A percentile compares a stretch with the other conserved stretches of the same genome.
Evolutionary conservation across 2,797 vertebrate genomes (phyloP).

Genomic region (Salarias fasciatus): DNA sequence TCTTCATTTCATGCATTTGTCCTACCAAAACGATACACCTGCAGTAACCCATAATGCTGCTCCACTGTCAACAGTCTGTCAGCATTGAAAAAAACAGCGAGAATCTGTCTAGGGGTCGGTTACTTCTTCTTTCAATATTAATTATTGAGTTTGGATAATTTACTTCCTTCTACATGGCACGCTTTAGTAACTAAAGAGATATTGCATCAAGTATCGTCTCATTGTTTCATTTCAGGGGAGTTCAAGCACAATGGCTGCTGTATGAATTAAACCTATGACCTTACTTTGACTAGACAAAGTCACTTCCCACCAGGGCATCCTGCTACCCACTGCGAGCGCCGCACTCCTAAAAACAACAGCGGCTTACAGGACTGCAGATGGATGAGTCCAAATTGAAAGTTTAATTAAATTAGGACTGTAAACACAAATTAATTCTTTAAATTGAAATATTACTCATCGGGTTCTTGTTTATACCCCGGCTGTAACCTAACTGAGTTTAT

Average conservation of each 20-base stretch:
- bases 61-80: not conserved
- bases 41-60: not conserved
- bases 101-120: too few species aligned
- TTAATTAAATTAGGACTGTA: conserved; percentile 33
- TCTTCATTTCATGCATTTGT: not conserved
- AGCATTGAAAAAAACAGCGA: too few species aligned
- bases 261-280: conserved; percentile 69
- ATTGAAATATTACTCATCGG: conserved; percentile 41
- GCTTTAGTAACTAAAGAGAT: conserved; percentile 24
- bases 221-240: conserved; percentile 64
- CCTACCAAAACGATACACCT: not conserved
- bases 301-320: conserved; percentile 66
- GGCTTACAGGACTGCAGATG: conserved; percentile 34
- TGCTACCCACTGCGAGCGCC: conserved; percentile 34
- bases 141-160: too few species aligned
- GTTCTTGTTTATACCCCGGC: conserved; percentile 31
- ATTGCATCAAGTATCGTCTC: conserved; percentile 42
- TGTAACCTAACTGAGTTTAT: conserved; percentile 23
- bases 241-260: conserved; percentile 67
- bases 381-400: conserved; percentile 37
- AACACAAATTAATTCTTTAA: conserved; percentile 27
- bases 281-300: conserved; percentile 73
- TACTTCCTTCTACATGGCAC: not conserved
- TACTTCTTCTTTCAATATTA: too few species aligned
- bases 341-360: conserved; percentile 21